Conservation (phyloP, 1,140 invertebrate genomes). For the Lordiphosa collinella region DNA sequence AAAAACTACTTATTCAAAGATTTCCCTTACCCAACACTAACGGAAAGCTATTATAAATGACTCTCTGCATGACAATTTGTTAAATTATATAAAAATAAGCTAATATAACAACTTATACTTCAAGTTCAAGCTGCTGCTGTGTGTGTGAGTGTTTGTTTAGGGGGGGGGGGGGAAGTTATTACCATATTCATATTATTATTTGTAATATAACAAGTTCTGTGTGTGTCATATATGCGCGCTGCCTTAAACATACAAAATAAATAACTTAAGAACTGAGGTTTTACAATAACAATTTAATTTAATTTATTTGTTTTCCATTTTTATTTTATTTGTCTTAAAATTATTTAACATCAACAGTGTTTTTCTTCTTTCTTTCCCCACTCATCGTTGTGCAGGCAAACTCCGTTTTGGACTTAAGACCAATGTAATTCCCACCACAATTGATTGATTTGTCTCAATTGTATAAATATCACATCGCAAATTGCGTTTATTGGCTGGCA, state of each 20-base stretch:
- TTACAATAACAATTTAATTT: conserved; percentile 77
- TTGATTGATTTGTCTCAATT: conserved; percentile 16
- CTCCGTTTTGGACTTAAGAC: not conserved
- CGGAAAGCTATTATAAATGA: no score
- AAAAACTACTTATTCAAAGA: no score
- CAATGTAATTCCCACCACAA: not conserved
- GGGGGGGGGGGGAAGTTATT: conserved; percentile 18
- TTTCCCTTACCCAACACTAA: no score
- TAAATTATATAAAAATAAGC: conserved; percentile 1
- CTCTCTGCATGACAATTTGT: no score
- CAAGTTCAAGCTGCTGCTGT: conserved; percentile 16
- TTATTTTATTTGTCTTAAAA: conserved; percentile 53
- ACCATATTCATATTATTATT: conserved; percentile 37
- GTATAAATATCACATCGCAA: conserved; percentile 14
- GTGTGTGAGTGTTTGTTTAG: conserved; percentile 10
- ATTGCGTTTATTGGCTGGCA: conserved; percentile 1
- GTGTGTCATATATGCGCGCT: conserved; percentile 36
- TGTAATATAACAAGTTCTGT: conserved; percentile 60
- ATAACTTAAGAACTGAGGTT: conserved; percentile 75
- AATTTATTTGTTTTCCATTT: conserved; percentile 37
- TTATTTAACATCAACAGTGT: conserved; percentile 77
- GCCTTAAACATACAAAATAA: conserved; percentile 72
- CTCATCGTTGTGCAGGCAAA: conserved; percentile 3
- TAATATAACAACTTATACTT: conserved; percentile 11
- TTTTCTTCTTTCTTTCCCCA: conserved; percentile 35